phyloP scores from a whole-genome alignment of 2,113 vertebrate species.

The Oncorhynchus kisutch region DNA sequence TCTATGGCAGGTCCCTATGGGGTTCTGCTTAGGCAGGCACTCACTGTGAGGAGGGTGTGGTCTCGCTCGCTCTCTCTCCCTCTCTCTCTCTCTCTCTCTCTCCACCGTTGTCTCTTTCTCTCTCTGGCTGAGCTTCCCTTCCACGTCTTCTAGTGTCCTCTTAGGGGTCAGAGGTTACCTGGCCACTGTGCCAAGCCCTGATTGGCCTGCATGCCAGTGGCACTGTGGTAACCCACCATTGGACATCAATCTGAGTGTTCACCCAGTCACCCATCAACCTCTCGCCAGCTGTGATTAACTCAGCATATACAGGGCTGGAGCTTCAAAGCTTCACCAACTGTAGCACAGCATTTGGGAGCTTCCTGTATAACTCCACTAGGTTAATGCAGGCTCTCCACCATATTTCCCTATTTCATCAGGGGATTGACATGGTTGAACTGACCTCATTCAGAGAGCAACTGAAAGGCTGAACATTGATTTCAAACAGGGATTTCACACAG shows the following conservation, averaged over 20 bases:
- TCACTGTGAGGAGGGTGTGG: slow-evolving; percentile 64
- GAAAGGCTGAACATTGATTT: not conserved
- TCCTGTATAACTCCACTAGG: not conserved
- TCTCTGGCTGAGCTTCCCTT: slow-evolving; percentile 25
- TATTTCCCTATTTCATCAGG: not conserved
- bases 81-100: not conserved
- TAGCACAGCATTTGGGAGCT: not conserved
- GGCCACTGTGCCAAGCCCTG: slow-evolving; percentile 23
- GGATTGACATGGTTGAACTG: too few relatives aligned
- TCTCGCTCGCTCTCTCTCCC: slow-evolving; percentile 24
- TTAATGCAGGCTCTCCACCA: not conserved
- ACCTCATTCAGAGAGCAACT: not conserved
- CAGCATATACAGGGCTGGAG: slow-evolving; percentile 12
- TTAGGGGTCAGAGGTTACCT: slow-evolving; percentile 34
- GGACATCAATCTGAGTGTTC: slow-evolving; percentile 41
- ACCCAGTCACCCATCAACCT: slow-evolving; percentile 37
- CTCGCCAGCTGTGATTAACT: slow-evolving; percentile 22
- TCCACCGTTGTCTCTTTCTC: slow-evolving; percentile 5
- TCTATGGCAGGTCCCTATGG: slow-evolving; percentile 67
- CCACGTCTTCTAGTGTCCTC: slow-evolving; percentile 22
- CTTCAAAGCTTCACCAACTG: not conserved
- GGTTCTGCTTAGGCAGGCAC: slow-evolving; percentile 70
- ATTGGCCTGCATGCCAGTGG: slow-evolving; percentile 49
- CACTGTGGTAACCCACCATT: slow-evolving; percentile 33
- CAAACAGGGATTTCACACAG: slow-evolving; percentile 4